Evolutionary conservation across 1,140 invertebrate species (phyloP), one percentile per base, ranked within the genome.

Genomic region (Lutraria rhynchaena): DNA sequence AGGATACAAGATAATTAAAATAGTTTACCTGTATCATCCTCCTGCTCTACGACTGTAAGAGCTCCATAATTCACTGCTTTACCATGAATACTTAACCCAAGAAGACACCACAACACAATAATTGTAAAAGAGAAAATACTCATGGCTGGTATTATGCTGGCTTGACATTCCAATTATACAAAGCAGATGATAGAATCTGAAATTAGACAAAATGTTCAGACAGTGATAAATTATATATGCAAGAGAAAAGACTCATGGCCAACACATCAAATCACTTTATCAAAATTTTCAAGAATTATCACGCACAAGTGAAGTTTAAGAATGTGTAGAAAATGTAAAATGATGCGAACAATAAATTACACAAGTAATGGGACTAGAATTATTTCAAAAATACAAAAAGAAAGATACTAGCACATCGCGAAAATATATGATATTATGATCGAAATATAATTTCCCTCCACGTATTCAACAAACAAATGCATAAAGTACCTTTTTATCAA

Each of bases 11-110:
- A n/a, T n/a, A n/a, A n/a, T n/a, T n/a, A n/a, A n/a, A n/a, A n/a
- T n/a, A n/a, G 3, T n/a, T 9, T 60, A 49, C 41, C 74, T 53
- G n/a, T 65, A 13, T 60, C 44, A n/a, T 80, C 75, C 0, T 85
- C 83, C 24, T 71, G 37, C 3, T 60, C 57, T 7, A 85, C 80
- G 24, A 85, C 44, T 19, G 83, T 80, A 1, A 85, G 69, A 24
- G 83, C 80, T 27, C 74, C 83, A 46, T 37, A 31, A 29, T 74
- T 44, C 13, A 58, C 63, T 31, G 80, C 51, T 24, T 74, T 60
- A 58, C 69, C 69, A 13, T 71, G 61, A 22, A 51, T 15, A 46
- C 27, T 70, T 27, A 41, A 35, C 41, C 82, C 22, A 35, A 82
- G 73, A 13, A 78, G 81, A 58, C 69, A 82, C 24, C 69, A 74